These are phyloP conservation scores for Erinaceus europaeus DNA, from an alignment of 2,113 vertebrate genomes.

Conservation along the genomic window DNA sequence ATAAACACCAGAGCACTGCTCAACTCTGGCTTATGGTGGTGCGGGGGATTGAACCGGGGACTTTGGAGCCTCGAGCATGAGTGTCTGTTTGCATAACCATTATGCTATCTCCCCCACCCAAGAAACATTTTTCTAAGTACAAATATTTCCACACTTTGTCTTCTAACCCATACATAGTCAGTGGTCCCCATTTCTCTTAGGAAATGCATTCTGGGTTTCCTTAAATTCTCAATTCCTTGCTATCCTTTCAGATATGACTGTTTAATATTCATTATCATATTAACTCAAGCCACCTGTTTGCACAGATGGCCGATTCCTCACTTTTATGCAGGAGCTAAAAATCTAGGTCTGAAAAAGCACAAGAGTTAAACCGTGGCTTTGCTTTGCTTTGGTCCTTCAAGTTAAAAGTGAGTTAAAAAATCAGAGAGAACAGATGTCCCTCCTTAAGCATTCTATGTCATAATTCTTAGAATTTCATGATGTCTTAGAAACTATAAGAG, in stretches of 20 bases:
- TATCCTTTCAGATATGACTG: not conserved
- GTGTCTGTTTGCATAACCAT: no score
- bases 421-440: slow-evolving; percentile 56
- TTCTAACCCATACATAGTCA: no score
- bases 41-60: no score
- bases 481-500: slow-evolving; percentile 16
- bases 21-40: no score
- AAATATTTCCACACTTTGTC: no score
- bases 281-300: slow-evolving; percentile 53
- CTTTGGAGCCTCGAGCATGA: no score
- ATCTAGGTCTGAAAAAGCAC: slow-evolving; percentile 20
- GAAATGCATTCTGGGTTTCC: no score
- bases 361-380: slow-evolving; percentile 22
- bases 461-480: not conserved
- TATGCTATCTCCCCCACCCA: no score
- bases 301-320: slow-evolving; percentile 42
- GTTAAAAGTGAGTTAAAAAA: slow-evolving; percentile 26
- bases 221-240: not conserved
- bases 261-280: not conserved
- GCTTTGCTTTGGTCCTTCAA: slow-evolving; percentile 20
- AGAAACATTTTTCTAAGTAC: no score
- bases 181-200: no score
- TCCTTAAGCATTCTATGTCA: slow-evolving; percentile 9
- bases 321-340: slow-evolving; percentile 37
- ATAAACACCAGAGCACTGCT: no score